Evolutionary conservation across 2,888 invertebrate species (phyloP), one percentile per base, ranked within the genome.

Genomic region (Tenthredo scrophulariae): DNA sequence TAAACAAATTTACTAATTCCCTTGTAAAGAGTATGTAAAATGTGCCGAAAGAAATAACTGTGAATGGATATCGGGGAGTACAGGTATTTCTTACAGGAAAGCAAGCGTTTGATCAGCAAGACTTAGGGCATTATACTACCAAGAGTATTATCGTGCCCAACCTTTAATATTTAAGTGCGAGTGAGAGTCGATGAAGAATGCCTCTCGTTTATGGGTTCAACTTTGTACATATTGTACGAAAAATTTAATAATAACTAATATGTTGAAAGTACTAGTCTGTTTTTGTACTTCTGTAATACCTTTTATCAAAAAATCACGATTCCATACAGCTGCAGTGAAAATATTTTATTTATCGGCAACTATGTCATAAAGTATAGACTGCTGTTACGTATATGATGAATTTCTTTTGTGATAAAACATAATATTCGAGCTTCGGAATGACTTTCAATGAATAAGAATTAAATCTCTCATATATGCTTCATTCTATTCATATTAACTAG

Each of bases 101-200:
- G 90, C 89, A 90, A 91, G 91, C 90, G 92, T 92, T 92, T 92
- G 92, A 93, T 92, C 93, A 93, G 92, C 92, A 93, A 93, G 93
- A 93, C 93, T 93, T 92, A 92, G 93, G 93, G 93, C 93, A 93
- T 93, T 93, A 93, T 93, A 93, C 89, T 92, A 92, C 91, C 91
- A 88, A 91, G 93, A 93, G 93, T 93, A 93, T 92, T 93, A 93
- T 93, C 89, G 91, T 93, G 93, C 93, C 93, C 93, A 93, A 93
- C 92, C 91, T 92, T 93, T 92, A 93, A 92, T 92, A 92, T 92
- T 92, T 93, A 93, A 93, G 93, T 93, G 91, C 91, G 92, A 92
- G 91, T 92, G 92, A 92, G 91, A 92, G 91, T 91, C 90, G 91
- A 91, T 91, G 89, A 90, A 89, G 7, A 89, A 89, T 89, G 92